These are phyloP conservation scores for Silurus asotus DNA, from an alignment of 2,113 vertebrate species.

Conservation along the genomic window DNA sequence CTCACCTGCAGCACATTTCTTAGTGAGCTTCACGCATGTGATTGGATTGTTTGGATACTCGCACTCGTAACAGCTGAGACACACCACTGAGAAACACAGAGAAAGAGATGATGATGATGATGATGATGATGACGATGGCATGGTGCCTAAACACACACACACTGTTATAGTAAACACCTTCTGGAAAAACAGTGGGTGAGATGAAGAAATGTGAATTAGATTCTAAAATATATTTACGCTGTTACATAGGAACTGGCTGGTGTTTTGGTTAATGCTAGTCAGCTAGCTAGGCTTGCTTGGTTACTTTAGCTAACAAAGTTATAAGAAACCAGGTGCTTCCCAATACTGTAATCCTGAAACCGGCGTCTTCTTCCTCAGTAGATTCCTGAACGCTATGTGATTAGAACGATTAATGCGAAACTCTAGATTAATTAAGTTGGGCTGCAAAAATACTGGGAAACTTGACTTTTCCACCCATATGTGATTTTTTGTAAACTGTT, in stretches of 20 bases:
- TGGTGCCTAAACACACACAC: neutral
- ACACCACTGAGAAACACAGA: conserved; percentile 57
- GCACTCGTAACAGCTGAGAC: conserved; percentile 74
- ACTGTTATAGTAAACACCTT: neutral
- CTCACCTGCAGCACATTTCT: conserved; percentile 67
- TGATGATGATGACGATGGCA: neutral
- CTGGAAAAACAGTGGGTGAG: neutral
- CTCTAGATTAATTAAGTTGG: no score
- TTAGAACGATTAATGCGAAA: neutral
- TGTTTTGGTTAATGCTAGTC: neutral
- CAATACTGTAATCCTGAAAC: neutral
- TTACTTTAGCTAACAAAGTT: neutral
- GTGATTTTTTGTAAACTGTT: no score
- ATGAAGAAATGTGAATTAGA: neutral
- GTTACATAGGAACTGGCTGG: neutral
- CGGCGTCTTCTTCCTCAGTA: neutral
- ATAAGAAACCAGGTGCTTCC: neutral
- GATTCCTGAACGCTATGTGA: neutral
- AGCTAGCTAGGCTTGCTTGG: neutral
- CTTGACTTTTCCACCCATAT: no score
- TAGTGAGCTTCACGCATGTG: conserved; percentile 72
- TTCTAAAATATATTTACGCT: neutral
- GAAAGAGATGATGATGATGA: neutral
- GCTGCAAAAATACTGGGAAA: no score
- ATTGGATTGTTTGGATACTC: conserved; percentile 71